Conservation (phyloP, 2,888 invertebrate genomes). For the Morpho deidamia region DNA sequence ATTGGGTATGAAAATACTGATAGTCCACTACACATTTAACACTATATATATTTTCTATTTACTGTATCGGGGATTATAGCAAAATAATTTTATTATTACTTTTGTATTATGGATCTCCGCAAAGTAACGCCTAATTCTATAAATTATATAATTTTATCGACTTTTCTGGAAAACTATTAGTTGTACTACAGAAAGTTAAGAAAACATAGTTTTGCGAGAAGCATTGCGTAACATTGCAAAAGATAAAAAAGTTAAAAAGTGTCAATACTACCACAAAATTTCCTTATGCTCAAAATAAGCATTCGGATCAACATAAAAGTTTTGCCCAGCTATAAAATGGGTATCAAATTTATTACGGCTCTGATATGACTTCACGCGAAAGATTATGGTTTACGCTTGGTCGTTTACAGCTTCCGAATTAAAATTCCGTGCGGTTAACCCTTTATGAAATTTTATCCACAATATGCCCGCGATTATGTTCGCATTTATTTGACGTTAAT, state of each 20-base stretch:
- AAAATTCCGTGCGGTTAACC: constrained; percentile 30
- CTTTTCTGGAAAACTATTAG: no score
- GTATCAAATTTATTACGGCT: constrained; percentile 8
- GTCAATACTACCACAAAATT: constrained; percentile 1
- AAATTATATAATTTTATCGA: no score
- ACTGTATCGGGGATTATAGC: no score
- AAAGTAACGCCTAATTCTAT: no score
- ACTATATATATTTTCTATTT: no score
- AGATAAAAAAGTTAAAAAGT: no score
- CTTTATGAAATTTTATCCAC: constrained; percentile 12
- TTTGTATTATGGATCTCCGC: no score
- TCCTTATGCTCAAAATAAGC: constrained; percentile 1
- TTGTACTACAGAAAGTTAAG: no score
- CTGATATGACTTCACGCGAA: constrained; percentile 8
- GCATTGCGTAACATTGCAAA: background rate
- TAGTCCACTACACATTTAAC: no score
- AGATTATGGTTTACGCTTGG: constrained; percentile 9
- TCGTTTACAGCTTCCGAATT: constrained; percentile 28
- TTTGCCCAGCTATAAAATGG: constrained; percentile 6
- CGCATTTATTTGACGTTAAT: constrained; percentile 1
- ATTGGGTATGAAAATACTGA: no score
- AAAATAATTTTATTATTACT: no score
- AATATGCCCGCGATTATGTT: background rate
- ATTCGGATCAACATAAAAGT: constrained; percentile 4
- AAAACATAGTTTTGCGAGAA: no score